Conservation (phyloP, 2,113 vertebrate species). For the Gambusia holbrooki region DNA sequence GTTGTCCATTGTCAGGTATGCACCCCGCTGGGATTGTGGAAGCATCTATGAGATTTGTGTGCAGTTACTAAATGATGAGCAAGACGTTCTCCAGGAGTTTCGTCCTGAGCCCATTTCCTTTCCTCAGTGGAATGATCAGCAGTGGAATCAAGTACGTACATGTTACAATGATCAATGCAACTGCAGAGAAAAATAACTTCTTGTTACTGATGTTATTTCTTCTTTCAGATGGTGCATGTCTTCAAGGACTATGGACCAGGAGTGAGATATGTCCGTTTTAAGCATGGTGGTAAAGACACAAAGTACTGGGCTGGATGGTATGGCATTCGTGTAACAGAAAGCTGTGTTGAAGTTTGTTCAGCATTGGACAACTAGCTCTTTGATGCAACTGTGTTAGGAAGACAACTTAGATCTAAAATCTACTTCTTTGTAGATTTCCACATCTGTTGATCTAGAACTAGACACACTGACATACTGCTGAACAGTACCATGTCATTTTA, state of each 20-base stretch:
- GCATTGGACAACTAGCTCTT: conserved; percentile 16
- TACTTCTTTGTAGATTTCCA: too few species aligned
- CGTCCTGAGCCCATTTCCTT: conserved; percentile 55
- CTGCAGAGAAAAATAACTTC: not conserved
- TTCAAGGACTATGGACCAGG: conserved; percentile 88
- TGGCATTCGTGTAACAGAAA: conserved; percentile 89
- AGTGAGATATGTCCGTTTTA: conserved; percentile 86
- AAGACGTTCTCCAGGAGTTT: conserved; percentile 45
- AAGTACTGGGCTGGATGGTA: conserved; percentile 93
- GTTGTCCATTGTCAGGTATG: conserved; percentile 67
- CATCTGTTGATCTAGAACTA: too few species aligned
- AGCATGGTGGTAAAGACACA: conserved; percentile 88
- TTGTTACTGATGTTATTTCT: not conserved
- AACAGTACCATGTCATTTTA: too few species aligned
- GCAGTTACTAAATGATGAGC: conserved; percentile 65
- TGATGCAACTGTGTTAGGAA: not conserved
- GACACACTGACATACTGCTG: too few species aligned
- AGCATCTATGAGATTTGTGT: conserved; percentile 69
- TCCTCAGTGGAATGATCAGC: conserved; percentile 73
- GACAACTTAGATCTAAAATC: too few species aligned
- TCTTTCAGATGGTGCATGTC: conserved; percentile 85
- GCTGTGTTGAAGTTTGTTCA: conserved; percentile 83
- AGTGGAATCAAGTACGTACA: conserved; percentile 70
- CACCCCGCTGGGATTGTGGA: conserved; percentile 75
- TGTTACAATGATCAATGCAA: not conserved